Conservation (phyloP, 2,888 invertebrate species). For the Habrosyne pyritoides region DNA sequence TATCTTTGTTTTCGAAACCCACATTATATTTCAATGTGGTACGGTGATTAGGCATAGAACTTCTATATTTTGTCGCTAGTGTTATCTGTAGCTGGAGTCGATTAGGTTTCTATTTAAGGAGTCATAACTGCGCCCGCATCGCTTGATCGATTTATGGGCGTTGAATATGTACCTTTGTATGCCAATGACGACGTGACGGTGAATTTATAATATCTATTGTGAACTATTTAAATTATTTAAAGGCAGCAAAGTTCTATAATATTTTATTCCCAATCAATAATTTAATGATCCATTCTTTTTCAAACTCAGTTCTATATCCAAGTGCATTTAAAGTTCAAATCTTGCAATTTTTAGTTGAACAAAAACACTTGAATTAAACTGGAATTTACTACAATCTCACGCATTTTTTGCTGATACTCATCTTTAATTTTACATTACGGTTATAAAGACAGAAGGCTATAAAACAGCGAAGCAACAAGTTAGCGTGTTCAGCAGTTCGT, state of each 20-base stretch:
- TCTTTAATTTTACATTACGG: slow-evolving; percentile 4
- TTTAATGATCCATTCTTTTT: too few species aligned
- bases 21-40: slow-evolving; percentile 37
- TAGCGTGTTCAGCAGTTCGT: slow-evolving; percentile 56
- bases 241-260: not conserved
- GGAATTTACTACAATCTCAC: not conserved
- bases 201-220: too few species aligned
- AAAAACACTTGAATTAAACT: not conserved
- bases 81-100: slow-evolving; percentile 2
- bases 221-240: not conserved
- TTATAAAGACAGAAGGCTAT: slow-evolving; percentile 31
- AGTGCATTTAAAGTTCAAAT: too few species aligned
- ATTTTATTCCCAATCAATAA: too few species aligned
- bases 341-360: not conserved
- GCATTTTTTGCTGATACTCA: not conserved
- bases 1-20: slow-evolving; percentile 32
- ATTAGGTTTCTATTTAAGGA: not conserved
- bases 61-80: slow-evolving; percentile 9
- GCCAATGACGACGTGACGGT: too few species aligned
- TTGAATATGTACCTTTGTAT: not conserved
- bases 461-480: slow-evolving; percentile 69
- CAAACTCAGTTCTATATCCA: too few species aligned
- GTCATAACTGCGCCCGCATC: slow-evolving; percentile 5
- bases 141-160: not conserved
- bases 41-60: slow-evolving; percentile 34